These are phyloP conservation scores for Caenorhabditis auriculariae DNA, from an alignment of 2,888 invertebrate species.

Conservation along the genomic window DNA sequence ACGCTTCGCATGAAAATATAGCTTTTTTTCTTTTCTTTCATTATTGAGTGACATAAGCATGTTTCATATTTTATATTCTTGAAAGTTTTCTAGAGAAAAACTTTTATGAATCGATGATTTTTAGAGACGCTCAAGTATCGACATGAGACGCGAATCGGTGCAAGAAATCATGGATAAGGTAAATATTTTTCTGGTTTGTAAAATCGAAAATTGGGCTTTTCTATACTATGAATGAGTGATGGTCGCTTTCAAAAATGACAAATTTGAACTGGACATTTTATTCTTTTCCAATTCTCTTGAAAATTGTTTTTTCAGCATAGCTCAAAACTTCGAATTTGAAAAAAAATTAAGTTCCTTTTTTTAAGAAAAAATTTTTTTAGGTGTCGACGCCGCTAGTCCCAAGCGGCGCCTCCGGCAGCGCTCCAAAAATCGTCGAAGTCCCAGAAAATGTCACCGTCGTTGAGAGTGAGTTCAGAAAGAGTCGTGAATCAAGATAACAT, in stretches of 20 bases:
- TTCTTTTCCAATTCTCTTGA: background rate
- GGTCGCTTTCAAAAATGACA: no score
- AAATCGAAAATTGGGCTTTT: no score
- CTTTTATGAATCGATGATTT: conserved; percentile 21
- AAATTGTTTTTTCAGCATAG: conserved; percentile 75
- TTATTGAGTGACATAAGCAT: no score
- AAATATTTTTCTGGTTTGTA: no score
- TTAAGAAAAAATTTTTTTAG: conserved; percentile 70
- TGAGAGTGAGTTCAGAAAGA: conserved; percentile 78
- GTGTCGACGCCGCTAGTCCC: conserved; percentile 77
- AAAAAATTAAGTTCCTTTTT: no score
- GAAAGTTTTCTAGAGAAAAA: no score
- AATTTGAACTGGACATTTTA: no score
- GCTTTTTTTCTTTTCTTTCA: no score
- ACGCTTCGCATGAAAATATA: no score
- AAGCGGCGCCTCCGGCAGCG: conserved; percentile 71
- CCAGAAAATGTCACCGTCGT: conserved; percentile 92
- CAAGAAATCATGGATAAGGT: conserved; percentile 59
- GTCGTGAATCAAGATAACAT: no score
- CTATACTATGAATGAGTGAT: no score
- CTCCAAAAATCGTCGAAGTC: conserved; percentile 82
- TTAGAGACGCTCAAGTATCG: conserved; percentile 80
- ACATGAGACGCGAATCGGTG: conserved; percentile 77
- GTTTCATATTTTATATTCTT: no score
- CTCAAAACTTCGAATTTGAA: background rate